These are phyloP conservation scores for Harlomillsia oculata DNA, from an alignment of 1,140 invertebrate genomes.

Conservation along the genomic window DNA sequence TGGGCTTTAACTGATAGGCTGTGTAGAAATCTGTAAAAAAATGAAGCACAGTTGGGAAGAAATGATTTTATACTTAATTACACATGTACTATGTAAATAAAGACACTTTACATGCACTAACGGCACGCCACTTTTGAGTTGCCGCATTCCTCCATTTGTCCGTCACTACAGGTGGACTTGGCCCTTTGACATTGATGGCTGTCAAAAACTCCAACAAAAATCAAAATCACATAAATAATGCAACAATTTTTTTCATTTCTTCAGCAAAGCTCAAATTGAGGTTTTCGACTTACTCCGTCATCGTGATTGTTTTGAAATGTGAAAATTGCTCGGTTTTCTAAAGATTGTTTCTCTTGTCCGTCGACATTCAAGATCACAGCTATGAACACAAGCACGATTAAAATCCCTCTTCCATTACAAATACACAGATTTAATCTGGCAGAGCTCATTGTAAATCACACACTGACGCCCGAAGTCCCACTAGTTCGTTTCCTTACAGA, in stretches of 20 bases:
- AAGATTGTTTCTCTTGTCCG: no score
- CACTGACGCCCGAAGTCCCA: no score
- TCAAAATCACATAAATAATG: neutral
- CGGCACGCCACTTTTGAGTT: constrained; percentile 8
- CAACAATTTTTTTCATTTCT: neutral
- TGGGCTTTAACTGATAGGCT: constrained; percentile 4
- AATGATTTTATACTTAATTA: no score
- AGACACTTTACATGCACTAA: constrained; percentile 5
- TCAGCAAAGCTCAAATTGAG: no score
- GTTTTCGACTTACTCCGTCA: constrained; percentile 3
- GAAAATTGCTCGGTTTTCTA: neutral
- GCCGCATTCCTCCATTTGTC: constrained; percentile 10
- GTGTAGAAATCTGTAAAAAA: neutral
- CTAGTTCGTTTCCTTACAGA: no score
- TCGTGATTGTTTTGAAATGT: constrained; percentile 8
- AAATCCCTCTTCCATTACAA: no score
- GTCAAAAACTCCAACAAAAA: constrained; percentile 3
- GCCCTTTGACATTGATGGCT: constrained; percentile 8
- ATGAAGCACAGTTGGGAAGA: no score
- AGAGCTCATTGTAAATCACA: no score
- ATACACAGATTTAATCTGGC: no score
- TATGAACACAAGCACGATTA: no score
- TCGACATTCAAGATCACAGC: no score
- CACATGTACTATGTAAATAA: neutral
- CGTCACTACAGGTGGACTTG: neutral